These are phyloP conservation scores for Colius striatus DNA, from an alignment of 2,113 vertebrate genomes.

Conservation along the genomic window DNA sequence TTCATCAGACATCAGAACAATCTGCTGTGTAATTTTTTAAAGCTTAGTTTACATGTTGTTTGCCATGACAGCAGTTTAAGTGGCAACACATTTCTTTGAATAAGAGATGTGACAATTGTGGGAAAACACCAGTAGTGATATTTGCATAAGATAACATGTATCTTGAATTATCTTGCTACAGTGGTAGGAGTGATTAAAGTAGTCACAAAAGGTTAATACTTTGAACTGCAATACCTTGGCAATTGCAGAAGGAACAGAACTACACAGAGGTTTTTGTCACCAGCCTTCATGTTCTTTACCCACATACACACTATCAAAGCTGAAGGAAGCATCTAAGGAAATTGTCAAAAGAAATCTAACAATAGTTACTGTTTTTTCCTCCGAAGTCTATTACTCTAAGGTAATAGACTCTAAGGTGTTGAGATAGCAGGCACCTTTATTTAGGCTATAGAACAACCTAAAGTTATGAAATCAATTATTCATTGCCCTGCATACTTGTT, in stretches of 20 bases:
- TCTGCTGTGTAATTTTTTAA: background rate
- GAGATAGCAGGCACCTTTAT: background rate
- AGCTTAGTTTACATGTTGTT: background rate
- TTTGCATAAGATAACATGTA: background rate
- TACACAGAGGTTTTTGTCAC: background rate
- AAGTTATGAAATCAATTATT: background rate
- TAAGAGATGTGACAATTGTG: background rate
- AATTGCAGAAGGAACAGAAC: background rate
- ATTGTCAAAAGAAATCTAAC: background rate
- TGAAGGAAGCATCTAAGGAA: background rate
- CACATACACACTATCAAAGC: background rate
- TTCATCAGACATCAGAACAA: background rate
- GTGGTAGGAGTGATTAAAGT: background rate
- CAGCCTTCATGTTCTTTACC: background rate
- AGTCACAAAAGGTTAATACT: background rate
- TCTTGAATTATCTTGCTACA: background rate
- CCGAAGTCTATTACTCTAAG: background rate
- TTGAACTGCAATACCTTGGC: background rate
- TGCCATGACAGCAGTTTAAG: background rate
- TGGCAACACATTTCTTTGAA: background rate
- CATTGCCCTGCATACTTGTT: background rate
- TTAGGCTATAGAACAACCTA: background rate
- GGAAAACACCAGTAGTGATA: background rate
- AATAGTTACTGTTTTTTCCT: background rate
- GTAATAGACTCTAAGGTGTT: background rate